A percentile compares a stretch with the other conserved stretches of the same genome.
phyloP scores from a whole-genome alignment of 2,113 vertebrate genomes.

The Ceyx margarethae region DNA sequence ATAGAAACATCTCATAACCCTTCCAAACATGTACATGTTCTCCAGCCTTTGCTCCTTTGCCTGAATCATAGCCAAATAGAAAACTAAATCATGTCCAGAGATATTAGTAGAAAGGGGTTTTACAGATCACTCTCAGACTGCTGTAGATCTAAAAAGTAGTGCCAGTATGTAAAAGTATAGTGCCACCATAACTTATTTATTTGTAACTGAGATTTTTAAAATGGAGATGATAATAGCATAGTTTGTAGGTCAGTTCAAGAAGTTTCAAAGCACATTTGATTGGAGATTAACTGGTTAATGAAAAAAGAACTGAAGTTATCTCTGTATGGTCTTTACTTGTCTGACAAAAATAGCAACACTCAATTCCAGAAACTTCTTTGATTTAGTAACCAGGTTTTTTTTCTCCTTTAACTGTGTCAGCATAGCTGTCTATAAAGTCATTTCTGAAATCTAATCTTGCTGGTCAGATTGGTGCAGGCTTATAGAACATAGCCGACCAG shows the following conservation, averaged over 20 bases:
- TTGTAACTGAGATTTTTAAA: neutral
- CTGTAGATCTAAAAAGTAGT: neutral
- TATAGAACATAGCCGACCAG: neutral
- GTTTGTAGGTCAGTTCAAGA: neutral
- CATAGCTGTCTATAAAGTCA: neutral
- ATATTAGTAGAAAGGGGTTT: neutral
- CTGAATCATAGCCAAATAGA: neutral
- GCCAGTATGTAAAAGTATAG: neutral
- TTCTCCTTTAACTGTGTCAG: neutral
- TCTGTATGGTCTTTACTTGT: neutral
- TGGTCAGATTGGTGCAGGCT: neutral
- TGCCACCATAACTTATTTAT: neutral
- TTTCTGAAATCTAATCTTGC: neutral
- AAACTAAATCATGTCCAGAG: neutral
- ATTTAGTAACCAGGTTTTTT: neutral
- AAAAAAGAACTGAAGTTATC: neutral
- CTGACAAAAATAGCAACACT: neutral
- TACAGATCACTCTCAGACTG: neutral
- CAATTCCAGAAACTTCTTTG: neutral
- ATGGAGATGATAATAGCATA: neutral
- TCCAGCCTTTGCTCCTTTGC: neutral
- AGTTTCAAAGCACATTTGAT: neutral
- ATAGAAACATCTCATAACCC: neutral
- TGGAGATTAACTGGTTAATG: neutral
- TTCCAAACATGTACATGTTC: neutral